These are phyloP conservation scores for Salvelinus sp. DNA, from an alignment of 2,113 vertebrate species.

Conservation along the genomic window DNA sequence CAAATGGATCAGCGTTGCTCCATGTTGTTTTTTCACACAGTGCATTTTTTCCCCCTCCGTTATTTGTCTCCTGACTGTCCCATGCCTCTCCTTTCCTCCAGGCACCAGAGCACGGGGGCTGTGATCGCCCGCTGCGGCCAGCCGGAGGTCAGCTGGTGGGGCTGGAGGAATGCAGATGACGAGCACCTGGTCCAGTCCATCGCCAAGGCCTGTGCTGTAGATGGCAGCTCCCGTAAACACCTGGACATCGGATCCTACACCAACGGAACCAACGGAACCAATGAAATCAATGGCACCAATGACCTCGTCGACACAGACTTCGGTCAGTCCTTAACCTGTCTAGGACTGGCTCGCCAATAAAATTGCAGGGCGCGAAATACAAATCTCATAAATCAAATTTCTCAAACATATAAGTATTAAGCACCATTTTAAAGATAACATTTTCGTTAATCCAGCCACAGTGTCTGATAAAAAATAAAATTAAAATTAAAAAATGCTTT, in stretches of 20 bases:
- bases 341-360: no score
- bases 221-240: conserved; percentile 75
- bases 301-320: conserved; percentile 92
- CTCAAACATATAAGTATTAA: no score
- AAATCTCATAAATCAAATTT: no score
- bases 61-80: background rate
- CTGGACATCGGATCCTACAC: conserved; percentile 76
- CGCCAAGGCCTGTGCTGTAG: conserved; percentile 91
- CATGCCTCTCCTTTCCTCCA: conserved; percentile 38
- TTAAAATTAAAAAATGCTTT: no score
- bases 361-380: no score
- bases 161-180: conserved; percentile 95
- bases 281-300: no score
- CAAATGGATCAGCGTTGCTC: no score
- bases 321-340: conserved; percentile 70
- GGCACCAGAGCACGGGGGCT: conserved; percentile 92
- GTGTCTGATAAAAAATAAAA: no score
- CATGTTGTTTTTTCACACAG: background rate
- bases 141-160: conserved; percentile 99
- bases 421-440: no score
- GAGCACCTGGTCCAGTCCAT: conserved; percentile 95
- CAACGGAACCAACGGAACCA: conserved; percentile 75
- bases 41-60: background rate
- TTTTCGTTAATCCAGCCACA: no score
- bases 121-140: conserved; percentile 97